These are phyloP conservation scores for Gastrophryne carolinensis DNA, from an alignment of 2,797 vertebrate genomes.

Conservation along the genomic window DNA sequence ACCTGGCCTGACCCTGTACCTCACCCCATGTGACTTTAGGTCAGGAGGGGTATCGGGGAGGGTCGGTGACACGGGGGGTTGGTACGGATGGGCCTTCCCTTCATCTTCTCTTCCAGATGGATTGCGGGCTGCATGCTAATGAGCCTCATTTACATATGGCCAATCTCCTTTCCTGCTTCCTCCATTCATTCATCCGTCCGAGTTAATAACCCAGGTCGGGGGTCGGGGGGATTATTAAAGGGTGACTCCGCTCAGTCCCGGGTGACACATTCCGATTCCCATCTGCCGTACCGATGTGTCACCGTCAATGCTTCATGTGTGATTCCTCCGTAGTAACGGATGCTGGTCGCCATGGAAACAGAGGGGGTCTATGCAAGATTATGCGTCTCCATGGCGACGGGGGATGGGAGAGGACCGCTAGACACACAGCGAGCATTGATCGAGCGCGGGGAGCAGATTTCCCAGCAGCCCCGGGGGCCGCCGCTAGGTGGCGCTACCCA, in stretches of 20 bases:
- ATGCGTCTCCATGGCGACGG: slow-evolving; percentile 20
- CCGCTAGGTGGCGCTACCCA: no score
- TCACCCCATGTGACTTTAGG: neutral
- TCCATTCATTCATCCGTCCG: slow-evolving; percentile 33
- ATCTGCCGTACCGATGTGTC: neutral
- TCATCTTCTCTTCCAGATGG: neutral
- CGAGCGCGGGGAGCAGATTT: no score
- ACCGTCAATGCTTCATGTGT: neutral
- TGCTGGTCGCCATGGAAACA: slow-evolving; percentile 21
- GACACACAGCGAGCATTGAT: no score
- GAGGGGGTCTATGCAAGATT: slow-evolving; percentile 28
- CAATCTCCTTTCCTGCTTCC: slow-evolving; percentile 33
- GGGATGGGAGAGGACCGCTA: no score
- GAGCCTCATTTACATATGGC: slow-evolving; percentile 25
- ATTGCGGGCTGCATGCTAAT: slow-evolving; percentile 44
- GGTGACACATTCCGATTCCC: no score
- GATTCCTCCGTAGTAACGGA: neutral
- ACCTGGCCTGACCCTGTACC: no score
- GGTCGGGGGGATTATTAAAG: slow-evolving; percentile 41
- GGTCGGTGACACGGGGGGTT: neutral
- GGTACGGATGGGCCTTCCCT: neutral
- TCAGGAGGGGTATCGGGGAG: neutral
- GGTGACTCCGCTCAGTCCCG: no score
- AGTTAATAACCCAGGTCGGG: slow-evolving; percentile 31
- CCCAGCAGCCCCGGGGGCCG: no score